Evolutionary conservation across 2,888 invertebrate genomes (phyloP).

Genomic region (Drosophila dives): DNA sequence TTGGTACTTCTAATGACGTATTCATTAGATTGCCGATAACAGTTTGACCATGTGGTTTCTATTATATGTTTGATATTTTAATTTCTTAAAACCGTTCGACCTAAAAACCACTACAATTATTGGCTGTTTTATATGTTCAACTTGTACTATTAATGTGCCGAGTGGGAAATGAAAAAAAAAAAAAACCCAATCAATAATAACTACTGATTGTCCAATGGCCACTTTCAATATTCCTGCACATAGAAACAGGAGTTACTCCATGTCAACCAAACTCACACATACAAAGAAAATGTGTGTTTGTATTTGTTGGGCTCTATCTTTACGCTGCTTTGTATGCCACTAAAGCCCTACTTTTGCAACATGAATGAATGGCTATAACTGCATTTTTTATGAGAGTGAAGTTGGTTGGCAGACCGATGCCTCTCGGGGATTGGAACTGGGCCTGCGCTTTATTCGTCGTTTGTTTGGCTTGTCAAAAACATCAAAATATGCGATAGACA

Average conservation of each 20-base stretch:
- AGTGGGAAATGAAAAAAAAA: background rate
- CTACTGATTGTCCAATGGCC: background rate
- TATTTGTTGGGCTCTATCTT: slow-evolving; percentile 18
- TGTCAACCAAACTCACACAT: slow-evolving; percentile 25
- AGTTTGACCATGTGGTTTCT: background rate
- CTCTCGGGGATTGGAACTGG: slow-evolving; percentile 2
- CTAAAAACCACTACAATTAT: background rate
- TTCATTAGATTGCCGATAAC: too few species aligned
- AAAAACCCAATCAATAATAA: slow-evolving; percentile 6
- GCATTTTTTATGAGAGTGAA: slow-evolving; percentile 63
- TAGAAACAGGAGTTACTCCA: slow-evolving; percentile 28
- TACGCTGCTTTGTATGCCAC: slow-evolving; percentile 37
- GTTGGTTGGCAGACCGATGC: slow-evolving; percentile 27
- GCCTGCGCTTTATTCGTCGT: slow-evolving; percentile 19
- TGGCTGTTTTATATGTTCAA: background rate
- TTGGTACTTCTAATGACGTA: too few species aligned
- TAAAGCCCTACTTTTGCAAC: slow-evolving; percentile 66
- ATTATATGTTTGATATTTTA: background rate
- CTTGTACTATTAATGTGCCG: background rate
- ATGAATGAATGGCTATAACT: slow-evolving; percentile 70
- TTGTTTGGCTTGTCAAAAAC: slow-evolving; percentile 64
- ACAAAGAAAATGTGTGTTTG: slow-evolving; percentile 2
- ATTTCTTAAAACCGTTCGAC: background rate
- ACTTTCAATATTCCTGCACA: slow-evolving; percentile 8
- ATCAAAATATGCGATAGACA: slow-evolving; percentile 65